Evolutionary conservation across 35 echinoderm and acorn worm genomes (phyloP).

Genomic region (Ophiothrix spiculata): DNA sequence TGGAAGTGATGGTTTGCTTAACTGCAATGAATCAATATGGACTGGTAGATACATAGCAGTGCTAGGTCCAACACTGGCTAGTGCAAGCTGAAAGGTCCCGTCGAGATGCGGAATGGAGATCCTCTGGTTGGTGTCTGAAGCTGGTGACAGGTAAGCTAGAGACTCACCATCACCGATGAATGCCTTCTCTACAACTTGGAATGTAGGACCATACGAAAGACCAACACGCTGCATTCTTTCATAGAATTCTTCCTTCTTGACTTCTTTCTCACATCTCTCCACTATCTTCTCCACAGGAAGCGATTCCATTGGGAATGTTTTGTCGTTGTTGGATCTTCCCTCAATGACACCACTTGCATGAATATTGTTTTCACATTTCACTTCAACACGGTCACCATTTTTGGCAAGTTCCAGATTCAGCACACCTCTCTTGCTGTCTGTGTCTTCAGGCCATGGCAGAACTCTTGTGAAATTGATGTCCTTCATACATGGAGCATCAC

Average conservation of each 20-base stretch:
- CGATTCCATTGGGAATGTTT: not conserved
- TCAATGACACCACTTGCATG: conserved; percentile 22
- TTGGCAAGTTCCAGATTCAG: conserved; percentile 49
- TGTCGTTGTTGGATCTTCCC: not conserved
- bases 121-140: conserved; percentile 66
- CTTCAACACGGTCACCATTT: conserved; percentile 34
- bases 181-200: conserved; percentile 61
- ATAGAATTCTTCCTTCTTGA: conserved; percentile 56
- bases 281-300: conserved; percentile 28
- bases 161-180: conserved; percentile 64
- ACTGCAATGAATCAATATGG: conserved; percentile 44
- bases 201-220: conserved; percentile 58
- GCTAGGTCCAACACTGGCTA: conserved; percentile 31
- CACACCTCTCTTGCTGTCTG: conserved; percentile 39
- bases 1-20: conserved; percentile 44
- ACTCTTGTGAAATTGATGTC: conserved; percentile 41
- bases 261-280: conserved; percentile 32
- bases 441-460: conserved; percentile 65
- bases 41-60: conserved; percentile 65
- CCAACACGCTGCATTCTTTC: conserved; percentile 39
- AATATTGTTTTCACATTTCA: conserved; percentile 35
- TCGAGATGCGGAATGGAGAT: conserved; percentile 69
- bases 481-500: conserved; percentile 33
- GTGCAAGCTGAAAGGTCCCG: conserved; percentile 75
- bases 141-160: conserved; percentile 32